These are phyloP conservation scores for Nebria brevicollis DNA, from an alignment of 2,888 invertebrate species.

Conservation along the genomic window DNA sequence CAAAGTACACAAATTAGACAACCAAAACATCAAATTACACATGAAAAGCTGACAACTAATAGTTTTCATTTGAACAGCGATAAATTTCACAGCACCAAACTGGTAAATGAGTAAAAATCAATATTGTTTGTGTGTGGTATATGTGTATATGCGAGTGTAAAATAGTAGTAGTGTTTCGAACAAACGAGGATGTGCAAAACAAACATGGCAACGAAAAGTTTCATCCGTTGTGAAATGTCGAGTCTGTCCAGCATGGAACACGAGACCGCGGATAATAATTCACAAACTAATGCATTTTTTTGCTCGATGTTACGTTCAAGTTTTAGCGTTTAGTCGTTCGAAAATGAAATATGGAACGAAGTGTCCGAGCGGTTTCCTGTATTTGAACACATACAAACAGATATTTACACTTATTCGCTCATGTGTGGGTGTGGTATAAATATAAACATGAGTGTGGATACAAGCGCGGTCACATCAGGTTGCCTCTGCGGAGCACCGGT, in stretches of 20 bases:
- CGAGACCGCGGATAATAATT: conserved; percentile 25
- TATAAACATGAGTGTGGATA: conserved; percentile 2
- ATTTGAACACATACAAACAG: conserved; percentile 31
- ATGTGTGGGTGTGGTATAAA: background rate
- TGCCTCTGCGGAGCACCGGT: background rate
- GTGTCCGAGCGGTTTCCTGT: conserved; percentile 42
- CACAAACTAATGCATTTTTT: conserved; percentile 45
- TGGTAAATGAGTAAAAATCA: conserved; percentile 15
- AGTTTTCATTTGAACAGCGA: conserved; percentile 14
- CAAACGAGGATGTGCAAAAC: background rate
- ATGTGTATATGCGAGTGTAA: background rate
- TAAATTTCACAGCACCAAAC: conserved; percentile 3
- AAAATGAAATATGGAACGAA: conserved; percentile 43
- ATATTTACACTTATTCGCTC: background rate
- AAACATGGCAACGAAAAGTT: conserved; percentile 12
- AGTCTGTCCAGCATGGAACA: conserved; percentile 4
- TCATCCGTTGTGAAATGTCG: conserved; percentile 15
- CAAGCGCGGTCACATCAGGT: background rate
- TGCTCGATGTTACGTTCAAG: conserved; percentile 26
- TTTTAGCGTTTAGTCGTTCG: conserved; percentile 42
- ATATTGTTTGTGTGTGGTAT: conserved; percentile 3
- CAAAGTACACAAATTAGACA: background rate
- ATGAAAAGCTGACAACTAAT: background rate
- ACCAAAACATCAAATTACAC: conserved; percentile 1
- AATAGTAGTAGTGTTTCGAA: conserved; percentile 4